Conservation (phyloP, 2,113 vertebrate genomes). For the Austrofundulus limnaeus region DNA sequence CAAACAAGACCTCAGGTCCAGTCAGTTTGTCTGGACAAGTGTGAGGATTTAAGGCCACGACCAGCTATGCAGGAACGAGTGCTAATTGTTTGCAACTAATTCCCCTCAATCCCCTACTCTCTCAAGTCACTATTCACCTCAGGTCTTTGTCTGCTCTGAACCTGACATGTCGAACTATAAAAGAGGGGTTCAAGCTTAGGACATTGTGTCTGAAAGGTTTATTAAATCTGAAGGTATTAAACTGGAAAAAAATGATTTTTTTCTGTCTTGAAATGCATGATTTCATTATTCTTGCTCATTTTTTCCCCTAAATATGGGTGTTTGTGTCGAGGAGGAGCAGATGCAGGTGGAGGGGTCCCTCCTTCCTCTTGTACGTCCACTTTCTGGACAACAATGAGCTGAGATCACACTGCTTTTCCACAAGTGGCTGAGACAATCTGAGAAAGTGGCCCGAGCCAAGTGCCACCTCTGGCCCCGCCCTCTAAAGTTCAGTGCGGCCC, state of each 20-base stretch:
- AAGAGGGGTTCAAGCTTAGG: constrained; percentile 13
- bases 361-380: constrained; percentile 6
- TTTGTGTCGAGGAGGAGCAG: constrained; percentile 13
- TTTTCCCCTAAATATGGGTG: background rate
- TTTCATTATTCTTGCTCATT: background rate
- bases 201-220: background rate
- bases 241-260: background rate
- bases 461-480: constrained; percentile 36
- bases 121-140: constrained; percentile 66
- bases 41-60: constrained; percentile 76
- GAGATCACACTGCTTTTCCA: constrained; percentile 53
- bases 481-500: constrained; percentile 16
- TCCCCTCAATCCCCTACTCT: constrained; percentile 58
- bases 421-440: constrained; percentile 72
- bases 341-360: constrained; percentile 5
- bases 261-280: constrained; percentile 2
- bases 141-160: constrained; percentile 64
- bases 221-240: constrained; percentile 15
- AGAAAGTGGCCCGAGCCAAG: constrained; percentile 43
- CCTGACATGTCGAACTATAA: constrained; percentile 59
- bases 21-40: constrained; percentile 82
- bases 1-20: constrained; percentile 76
- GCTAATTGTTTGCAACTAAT: constrained; percentile 75
- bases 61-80: constrained; percentile 60
- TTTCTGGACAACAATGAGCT: constrained; percentile 54